phyloP scores from a whole-genome alignment of 2,113 vertebrate genomes.

The Ceratotherium simum region DNA sequence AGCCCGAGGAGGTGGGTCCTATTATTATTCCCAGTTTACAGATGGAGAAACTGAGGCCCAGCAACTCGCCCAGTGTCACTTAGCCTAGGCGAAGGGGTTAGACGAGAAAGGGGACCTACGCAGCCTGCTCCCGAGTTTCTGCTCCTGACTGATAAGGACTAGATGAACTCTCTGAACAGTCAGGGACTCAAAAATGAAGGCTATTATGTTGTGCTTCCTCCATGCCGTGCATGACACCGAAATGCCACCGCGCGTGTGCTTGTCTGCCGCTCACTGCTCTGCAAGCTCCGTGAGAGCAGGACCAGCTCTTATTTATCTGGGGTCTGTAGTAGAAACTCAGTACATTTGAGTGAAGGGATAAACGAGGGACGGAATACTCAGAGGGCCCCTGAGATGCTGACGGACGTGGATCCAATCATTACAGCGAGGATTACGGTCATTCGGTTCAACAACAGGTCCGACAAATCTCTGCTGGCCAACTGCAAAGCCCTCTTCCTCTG shows the following conservation, averaged over 20 bases:
- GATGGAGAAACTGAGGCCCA: not conserved
- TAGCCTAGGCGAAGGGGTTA: not conserved
- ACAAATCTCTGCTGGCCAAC: not conserved
- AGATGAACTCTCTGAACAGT: rapidly evolving
- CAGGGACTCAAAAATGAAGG: rapidly evolving
- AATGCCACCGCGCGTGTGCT: rapidly evolving
- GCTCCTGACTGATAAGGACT: not conserved
- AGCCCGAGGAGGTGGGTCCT: not conserved
- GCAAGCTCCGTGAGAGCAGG: not conserved
- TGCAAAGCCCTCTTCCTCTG: not conserved
- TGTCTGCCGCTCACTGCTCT: not conserved
- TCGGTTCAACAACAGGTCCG: not conserved
- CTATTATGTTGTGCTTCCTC: not conserved
- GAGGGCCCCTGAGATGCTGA: rapidly evolving
- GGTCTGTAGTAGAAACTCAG: not conserved
- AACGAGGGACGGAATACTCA: not conserved
- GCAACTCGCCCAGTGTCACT: not conserved
- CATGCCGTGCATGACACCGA: rapidly evolving
- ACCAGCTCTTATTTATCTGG: not conserved
- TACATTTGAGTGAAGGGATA: not conserved
- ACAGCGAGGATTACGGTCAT: not conserved
- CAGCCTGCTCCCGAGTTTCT: not conserved
- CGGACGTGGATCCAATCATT: rapidly evolving
- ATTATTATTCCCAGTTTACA: not conserved
- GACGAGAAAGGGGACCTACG: not conserved